A percentile compares a stretch with the other conserved stretches of the same genome.
These are phyloP conservation scores for Scophthalmus maximus DNA, from an alignment of 2,113 vertebrate genomes.

Conservation along the genomic window DNA sequence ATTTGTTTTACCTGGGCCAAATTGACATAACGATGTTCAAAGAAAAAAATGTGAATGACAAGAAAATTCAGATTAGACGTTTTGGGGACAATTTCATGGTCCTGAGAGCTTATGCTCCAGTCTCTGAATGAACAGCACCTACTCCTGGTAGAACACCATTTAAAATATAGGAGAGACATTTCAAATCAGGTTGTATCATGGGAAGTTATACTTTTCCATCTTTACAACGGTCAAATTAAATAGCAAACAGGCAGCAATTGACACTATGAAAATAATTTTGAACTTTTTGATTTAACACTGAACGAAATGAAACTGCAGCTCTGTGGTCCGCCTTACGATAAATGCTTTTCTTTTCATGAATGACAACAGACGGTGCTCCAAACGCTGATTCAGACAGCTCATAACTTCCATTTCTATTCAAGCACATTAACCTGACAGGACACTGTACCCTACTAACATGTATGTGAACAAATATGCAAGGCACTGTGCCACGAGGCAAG, in stretches of 20 bases:
- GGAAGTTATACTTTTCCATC: background rate
- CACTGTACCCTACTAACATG: background rate
- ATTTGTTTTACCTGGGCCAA: too few relatives aligned
- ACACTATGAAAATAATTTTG: background rate
- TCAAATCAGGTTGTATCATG: background rate
- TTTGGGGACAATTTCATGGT: background rate
- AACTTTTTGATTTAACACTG: background rate
- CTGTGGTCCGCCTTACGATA: background rate
- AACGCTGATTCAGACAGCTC: background rate
- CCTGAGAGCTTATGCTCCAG: background rate
- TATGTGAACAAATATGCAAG: background rate
- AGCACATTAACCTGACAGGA: background rate
- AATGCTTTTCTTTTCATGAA: background rate
- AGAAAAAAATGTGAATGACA: too few relatives aligned
- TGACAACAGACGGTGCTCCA: background rate
- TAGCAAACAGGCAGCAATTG: background rate
- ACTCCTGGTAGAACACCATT: background rate
- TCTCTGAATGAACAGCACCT: background rate
- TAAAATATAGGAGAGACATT: background rate
- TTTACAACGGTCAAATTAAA: background rate
- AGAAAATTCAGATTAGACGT: background rate
- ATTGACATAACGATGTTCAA: background rate
- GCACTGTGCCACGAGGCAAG: constrained; percentile 3
- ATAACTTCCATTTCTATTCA: background rate
- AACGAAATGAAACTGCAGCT: background rate